Evolutionary conservation across 2,888 invertebrate genomes (phyloP).

Genomic region (Mycalesis mineus): DNA sequence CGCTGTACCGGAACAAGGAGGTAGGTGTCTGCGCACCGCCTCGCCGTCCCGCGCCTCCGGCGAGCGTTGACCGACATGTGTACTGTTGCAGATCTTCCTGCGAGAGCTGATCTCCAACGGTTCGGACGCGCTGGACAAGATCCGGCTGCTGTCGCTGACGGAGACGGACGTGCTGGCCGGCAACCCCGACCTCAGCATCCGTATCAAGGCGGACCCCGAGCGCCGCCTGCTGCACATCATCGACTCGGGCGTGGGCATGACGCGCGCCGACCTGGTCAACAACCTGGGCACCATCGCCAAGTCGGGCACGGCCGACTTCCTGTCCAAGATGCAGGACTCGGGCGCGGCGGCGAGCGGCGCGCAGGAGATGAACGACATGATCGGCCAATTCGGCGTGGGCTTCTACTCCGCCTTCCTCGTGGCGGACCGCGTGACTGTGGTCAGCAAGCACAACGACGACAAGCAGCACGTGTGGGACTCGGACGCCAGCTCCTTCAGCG

Average conservation of each 20-base stretch:
- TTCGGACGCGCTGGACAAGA: constrained; percentile 99
- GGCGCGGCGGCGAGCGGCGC: constrained; percentile 48
- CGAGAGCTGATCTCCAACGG: constrained; percentile 99
- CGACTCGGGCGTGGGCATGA: constrained; percentile 99
- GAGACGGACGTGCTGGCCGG: constrained; percentile 87
- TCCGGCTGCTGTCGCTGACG: constrained; percentile 94
- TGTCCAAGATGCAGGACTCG: constrained; percentile 90
- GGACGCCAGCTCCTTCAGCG: constrained; percentile 92
- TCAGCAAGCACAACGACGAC: constrained; percentile 96
- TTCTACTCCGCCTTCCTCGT: constrained; percentile 99
- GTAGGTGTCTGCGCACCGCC: too few relatives aligned
- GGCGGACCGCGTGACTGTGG: constrained; percentile 96
- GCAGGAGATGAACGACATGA: constrained; percentile 96
- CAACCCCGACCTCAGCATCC: constrained; percentile 90
- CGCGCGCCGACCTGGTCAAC: constrained; percentile 92
- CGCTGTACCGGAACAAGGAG: constrained; percentile 98
- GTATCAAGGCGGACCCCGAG: constrained; percentile 96
- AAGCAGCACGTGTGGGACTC: constrained; percentile 99
- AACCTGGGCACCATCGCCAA: constrained; percentile 99
- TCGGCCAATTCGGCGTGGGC: constrained; percentile 99
- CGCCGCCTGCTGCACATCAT: constrained; percentile 94
- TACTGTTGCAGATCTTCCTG: constrained; percentile 86
- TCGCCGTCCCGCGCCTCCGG: background rate
- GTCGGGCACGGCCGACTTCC: constrained; percentile 97
- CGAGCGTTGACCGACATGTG: too few relatives aligned